Evolutionary conservation across 2,113 vertebrate species (phyloP).

Genomic region (Thymallus thymallus): DNA sequence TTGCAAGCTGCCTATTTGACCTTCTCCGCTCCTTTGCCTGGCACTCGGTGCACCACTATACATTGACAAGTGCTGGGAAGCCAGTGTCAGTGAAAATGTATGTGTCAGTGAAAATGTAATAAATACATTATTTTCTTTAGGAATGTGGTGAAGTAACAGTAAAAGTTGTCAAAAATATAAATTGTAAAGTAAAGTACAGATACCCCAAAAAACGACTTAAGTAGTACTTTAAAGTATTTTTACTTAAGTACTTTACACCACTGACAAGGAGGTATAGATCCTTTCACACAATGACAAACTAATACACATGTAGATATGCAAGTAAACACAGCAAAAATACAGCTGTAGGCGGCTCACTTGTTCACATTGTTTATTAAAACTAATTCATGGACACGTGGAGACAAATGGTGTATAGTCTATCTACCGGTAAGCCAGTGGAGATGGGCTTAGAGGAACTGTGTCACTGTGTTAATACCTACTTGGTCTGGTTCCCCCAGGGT

Average conservation of each 20-base stretch:
- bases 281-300: neutral
- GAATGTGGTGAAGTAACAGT: too few species aligned
- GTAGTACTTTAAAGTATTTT: too few species aligned
- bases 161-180: too few species aligned
- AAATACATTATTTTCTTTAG: too few species aligned
- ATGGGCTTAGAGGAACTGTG: slow-evolving; percentile 30
- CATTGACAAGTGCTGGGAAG: slow-evolving; percentile 52
- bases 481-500: slow-evolving; percentile 52
- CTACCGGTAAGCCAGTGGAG: slow-evolving; percentile 15
- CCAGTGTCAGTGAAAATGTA: too few species aligned
- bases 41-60: slow-evolving; percentile 42
- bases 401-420: neutral
- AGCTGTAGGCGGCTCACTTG: neutral
- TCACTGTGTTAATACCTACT: slow-evolving; percentile 65
- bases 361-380: too few species aligned
- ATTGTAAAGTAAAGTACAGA: too few species aligned
- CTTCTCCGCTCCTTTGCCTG: slow-evolving; percentile 52
- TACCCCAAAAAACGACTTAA: too few species aligned
- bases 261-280: neutral
- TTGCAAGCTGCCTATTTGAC: slow-evolving; percentile 74
- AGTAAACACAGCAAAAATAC: neutral
- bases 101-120: too few species aligned
- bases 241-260: neutral
- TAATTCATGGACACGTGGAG: neutral
- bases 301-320: slow-evolving; percentile 19